phyloP scores from a whole-genome alignment of 2,888 invertebrate genomes.

The Adelognathus sp. region DNA sequence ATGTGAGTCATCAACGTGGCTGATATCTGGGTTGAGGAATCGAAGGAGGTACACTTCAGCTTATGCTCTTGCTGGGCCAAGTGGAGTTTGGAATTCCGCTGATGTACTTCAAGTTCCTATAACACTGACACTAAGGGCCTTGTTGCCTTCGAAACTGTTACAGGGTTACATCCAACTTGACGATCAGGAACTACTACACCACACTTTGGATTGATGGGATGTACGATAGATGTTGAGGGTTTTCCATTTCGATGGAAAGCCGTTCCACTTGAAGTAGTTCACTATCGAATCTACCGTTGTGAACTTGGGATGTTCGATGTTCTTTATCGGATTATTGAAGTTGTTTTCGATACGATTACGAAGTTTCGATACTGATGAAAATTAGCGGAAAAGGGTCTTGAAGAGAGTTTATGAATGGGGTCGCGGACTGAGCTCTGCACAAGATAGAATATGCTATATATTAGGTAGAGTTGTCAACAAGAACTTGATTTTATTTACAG shows the following conservation, averaged over 20 bases:
- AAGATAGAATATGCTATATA: too few relatives aligned
- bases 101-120: conserved; percentile 3
- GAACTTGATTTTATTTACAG: too few relatives aligned
- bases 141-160: background rate
- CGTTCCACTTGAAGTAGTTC: too few relatives aligned
- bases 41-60: too few relatives aligned
- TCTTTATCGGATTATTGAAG: too few relatives aligned
- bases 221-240: conserved; percentile 23
- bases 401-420: too few relatives aligned
- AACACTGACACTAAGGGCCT: conserved; percentile 1
- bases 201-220: conserved; percentile 11
- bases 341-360: too few relatives aligned
- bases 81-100: conserved; percentile 47
- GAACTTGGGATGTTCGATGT: conserved; percentile 21
- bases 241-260: conserved; percentile 28
- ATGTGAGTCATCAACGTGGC: conserved; percentile 11
- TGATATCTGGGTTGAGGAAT: too few relatives aligned
- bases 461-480: too few relatives aligned
- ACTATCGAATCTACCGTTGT: conserved; percentile 34
- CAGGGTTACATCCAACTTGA: conserved; percentile 9
- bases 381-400: too few relatives aligned
- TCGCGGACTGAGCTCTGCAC: too few relatives aligned
- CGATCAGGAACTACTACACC: conserved; percentile 8
- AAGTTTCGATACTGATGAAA: too few relatives aligned
- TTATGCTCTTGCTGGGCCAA: conserved; percentile 22